phyloP scores from a whole-genome alignment of 1,140 invertebrate genomes.

The Planococcus citri region DNA sequence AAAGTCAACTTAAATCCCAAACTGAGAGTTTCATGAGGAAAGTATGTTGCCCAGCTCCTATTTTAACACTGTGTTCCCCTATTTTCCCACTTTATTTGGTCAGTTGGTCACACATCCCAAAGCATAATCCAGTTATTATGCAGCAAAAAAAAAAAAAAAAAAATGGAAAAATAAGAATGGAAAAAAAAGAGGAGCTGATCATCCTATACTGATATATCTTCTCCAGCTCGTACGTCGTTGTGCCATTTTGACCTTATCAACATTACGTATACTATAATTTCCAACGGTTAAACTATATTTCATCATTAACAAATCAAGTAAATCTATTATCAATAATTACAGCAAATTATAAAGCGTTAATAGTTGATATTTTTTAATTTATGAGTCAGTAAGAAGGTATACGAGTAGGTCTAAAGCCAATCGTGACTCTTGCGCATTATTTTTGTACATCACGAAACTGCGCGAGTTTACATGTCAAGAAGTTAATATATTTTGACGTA shows the following conservation, averaged over 20 bases:
- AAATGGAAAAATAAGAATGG: too few species aligned
- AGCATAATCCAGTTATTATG: too few species aligned
- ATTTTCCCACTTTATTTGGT: too few species aligned
- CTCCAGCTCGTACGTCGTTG: too few species aligned
- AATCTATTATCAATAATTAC: slow-evolving; percentile 8
- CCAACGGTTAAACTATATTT: slow-evolving; percentile 2
- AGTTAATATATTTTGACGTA: slow-evolving; percentile 8
- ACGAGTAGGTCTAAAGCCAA: neutral
- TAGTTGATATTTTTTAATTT: neutral
- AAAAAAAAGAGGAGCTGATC: neutral
- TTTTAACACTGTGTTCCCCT: too few species aligned
- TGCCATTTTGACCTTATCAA: neutral
- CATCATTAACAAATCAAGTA: neutral
- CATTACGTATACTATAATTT: neutral
- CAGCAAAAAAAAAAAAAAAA: too few species aligned
- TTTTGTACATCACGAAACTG: slow-evolving; percentile 3
- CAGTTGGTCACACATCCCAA: too few species aligned
- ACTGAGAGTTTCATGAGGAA: too few species aligned
- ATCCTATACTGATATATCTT: slow-evolving; percentile 2
- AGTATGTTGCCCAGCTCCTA: too few species aligned
- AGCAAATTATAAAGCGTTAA: neutral
- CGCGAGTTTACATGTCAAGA: neutral
- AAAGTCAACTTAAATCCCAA: too few species aligned
- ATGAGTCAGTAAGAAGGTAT: too few species aligned
- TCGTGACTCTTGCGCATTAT: slow-evolving; percentile 6